Evolutionary conservation across 2,113 vertebrate species (phyloP).

Genomic region (Petrocephalus microphthalmus): DNA sequence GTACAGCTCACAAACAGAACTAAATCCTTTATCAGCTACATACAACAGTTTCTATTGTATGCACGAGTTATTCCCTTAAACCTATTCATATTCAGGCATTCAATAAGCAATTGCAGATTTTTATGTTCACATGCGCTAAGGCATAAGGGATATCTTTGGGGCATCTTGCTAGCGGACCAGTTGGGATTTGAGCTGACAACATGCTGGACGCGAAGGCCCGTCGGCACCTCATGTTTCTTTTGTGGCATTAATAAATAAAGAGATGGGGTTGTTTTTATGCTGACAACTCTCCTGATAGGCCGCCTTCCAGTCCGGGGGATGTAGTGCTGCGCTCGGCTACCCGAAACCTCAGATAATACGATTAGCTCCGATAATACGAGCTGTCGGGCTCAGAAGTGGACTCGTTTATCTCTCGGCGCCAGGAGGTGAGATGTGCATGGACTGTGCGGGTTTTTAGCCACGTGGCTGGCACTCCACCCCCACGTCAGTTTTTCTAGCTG

Average conservation of each 20-base stretch:
- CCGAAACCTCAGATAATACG: conserved; percentile 5
- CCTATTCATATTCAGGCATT: not conserved
- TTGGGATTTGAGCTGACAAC: not conserved
- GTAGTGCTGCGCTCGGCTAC: not conserved
- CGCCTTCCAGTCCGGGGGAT: conserved; percentile 1
- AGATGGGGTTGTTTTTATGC: not conserved
- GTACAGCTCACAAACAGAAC: not conserved
- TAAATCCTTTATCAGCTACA: not conserved
- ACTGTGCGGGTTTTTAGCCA: not conserved
- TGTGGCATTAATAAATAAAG: conserved; percentile 6
- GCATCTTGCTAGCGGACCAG: not conserved
- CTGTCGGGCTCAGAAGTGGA: not conserved
- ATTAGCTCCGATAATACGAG: conserved; percentile 5
- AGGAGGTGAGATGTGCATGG: not conserved
- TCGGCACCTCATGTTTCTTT: not conserved
- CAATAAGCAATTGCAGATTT: not conserved
- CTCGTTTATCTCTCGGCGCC: not conserved
- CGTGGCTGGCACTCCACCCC: not conserved
- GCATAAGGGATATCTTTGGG: not conserved
- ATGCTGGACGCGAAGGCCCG: not conserved
- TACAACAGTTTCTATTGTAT: not conserved
- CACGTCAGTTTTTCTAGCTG: not conserved
- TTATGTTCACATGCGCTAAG: not conserved
- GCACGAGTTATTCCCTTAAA: not conserved
- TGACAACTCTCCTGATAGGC: not conserved